Evolutionary conservation across 2,888 invertebrate genomes (phyloP).

Genomic region (Synanthedon andrenaeformis): DNA sequence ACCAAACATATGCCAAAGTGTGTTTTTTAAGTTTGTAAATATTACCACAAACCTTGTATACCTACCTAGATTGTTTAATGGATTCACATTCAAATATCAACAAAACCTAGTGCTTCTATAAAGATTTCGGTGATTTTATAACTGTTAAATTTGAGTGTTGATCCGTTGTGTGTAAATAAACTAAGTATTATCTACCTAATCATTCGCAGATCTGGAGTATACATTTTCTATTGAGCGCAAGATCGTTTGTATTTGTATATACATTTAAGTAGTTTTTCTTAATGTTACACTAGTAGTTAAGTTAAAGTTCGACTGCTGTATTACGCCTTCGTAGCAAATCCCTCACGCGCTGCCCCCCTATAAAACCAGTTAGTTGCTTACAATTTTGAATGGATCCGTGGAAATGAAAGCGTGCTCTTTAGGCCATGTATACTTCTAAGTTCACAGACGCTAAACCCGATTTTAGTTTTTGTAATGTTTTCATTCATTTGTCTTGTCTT

Average conservation of each 20-base stretch:
- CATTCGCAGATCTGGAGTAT: not conserved
- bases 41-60: slow-evolving; percentile 16
- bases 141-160: slow-evolving; percentile 28
- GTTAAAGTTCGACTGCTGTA: too few species aligned
- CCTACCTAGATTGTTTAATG: slow-evolving; percentile 8
- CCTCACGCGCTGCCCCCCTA: too few species aligned
- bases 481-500: slow-evolving; percentile 70
- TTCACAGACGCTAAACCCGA: slow-evolving; percentile 38
- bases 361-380: too few species aligned
- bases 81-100: slow-evolving; percentile 24
- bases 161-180: slow-evolving; percentile 12
- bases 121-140: too few species aligned
- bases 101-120: not conserved
- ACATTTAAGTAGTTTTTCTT: too few species aligned
- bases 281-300: too few species aligned
- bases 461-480: slow-evolving; percentile 53
- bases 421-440: too few species aligned
- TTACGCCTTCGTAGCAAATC: too few species aligned
- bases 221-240: not conserved
- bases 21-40: slow-evolving; percentile 25
- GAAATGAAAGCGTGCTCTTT: too few species aligned
- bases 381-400: too few species aligned
- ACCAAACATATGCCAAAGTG: slow-evolving; percentile 9
- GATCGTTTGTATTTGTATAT: slow-evolving; percentile 24
- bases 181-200: not conserved